Evolutionary conservation across 1,140 invertebrate species (phyloP).

Genomic region (Centruroides sculpturatus): DNA sequence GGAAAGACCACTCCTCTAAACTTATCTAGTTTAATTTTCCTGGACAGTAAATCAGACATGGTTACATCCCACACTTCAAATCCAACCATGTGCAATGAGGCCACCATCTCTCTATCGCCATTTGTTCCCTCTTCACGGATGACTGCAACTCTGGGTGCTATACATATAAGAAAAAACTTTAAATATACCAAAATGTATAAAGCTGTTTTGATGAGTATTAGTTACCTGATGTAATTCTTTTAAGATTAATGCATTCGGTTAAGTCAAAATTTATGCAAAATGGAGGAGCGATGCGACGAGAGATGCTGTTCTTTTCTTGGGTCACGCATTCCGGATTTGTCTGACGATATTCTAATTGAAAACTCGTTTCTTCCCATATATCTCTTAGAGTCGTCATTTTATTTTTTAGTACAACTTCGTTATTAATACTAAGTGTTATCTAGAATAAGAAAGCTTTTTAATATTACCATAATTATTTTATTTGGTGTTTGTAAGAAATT

Average conservation of each 20-base stretch:
- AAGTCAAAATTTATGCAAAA: slow-evolving; percentile 53
- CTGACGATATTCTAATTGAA: slow-evolving; percentile 65
- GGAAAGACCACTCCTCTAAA: slow-evolving; percentile 88
- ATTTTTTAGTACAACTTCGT: slow-evolving; percentile 40
- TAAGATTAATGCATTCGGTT: slow-evolving; percentile 21
- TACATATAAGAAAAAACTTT: slow-evolving; percentile 13
- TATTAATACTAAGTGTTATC: neutral
- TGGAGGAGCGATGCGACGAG: slow-evolving; percentile 21
- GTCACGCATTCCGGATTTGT: slow-evolving; percentile 58
- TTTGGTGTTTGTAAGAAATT: slow-evolving; percentile 16
- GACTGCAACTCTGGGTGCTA: slow-evolving; percentile 48
- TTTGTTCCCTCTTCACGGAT: slow-evolving; percentile 93
- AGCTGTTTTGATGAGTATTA: neutral
- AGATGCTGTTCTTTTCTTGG: slow-evolving; percentile 41
- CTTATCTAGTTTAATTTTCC: slow-evolving; percentile 48
- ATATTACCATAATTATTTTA: no score
- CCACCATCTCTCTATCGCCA: slow-evolving; percentile 93
- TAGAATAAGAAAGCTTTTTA: neutral
- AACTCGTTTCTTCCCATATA: slow-evolving; percentile 93
- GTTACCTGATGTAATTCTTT: neutral
- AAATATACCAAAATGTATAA: neutral
- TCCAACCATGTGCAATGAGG: slow-evolving; percentile 75
- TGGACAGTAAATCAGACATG: slow-evolving; percentile 66
- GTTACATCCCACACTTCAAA: slow-evolving; percentile 84
- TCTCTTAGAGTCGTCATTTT: slow-evolving; percentile 50